Conservation (phyloP, 1,140 invertebrate species). For the Meteorus sp. region DNA sequence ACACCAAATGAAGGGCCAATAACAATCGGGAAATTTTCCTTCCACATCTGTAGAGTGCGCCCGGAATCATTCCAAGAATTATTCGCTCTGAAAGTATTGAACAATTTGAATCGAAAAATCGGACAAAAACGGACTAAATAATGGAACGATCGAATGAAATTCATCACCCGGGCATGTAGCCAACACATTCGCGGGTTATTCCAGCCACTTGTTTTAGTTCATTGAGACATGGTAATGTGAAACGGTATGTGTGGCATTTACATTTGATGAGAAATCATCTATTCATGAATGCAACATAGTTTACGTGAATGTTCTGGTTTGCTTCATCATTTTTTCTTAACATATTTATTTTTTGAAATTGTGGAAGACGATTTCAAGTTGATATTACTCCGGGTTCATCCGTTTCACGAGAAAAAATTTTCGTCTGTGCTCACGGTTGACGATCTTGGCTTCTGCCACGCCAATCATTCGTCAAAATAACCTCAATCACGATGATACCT, state of each 20-base stretch:
- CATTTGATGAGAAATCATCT: neutral
- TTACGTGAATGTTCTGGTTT: neutral
- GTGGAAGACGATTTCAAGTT: neutral
- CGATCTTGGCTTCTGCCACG: slow-evolving; percentile 54
- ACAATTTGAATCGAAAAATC: neutral
- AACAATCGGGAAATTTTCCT: neutral
- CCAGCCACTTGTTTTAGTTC: neutral
- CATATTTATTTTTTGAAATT: neutral
- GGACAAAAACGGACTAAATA: too few species aligned
- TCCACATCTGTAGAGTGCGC: neutral
- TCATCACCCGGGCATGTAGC: neutral
- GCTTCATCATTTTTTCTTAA: neutral
- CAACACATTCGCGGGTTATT: neutral
- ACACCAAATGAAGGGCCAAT: neutral
- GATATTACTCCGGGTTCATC: slow-evolving; percentile 22
- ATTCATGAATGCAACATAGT: neutral
- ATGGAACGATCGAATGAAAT: too few species aligned
- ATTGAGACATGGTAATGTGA: neutral
- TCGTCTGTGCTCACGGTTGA: slow-evolving; percentile 53
- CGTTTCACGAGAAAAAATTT: slow-evolving; percentile 45
- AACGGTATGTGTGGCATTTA: neutral
- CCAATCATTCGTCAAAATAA: slow-evolving; percentile 47
- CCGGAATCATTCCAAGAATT: neutral
- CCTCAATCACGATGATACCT: slow-evolving; percentile 28
- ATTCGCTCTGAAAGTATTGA: neutral